phyloP scores from a whole-genome alignment of 2,797 vertebrate genomes.

The Lerista edwardsae region DNA sequence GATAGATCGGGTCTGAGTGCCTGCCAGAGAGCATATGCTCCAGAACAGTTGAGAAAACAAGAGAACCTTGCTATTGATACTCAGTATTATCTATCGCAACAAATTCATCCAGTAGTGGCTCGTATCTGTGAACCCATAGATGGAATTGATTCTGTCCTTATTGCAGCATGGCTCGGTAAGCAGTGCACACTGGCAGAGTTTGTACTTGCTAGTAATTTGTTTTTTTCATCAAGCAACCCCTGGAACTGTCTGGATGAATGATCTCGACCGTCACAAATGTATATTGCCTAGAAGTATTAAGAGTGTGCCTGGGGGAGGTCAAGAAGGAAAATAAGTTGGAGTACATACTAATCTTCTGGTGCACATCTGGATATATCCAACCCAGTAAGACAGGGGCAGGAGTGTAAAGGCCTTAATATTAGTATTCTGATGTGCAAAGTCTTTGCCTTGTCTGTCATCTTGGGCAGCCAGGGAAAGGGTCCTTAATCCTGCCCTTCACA shows the following conservation, averaged over 20 bases:
- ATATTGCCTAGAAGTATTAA: not conserved
- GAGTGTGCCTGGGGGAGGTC: not conserved
- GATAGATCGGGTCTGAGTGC: constrained; percentile 92
- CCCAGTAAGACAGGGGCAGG: not conserved
- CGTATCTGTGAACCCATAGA: constrained; percentile 97
- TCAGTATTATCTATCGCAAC: constrained; percentile 96
- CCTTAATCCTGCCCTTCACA: not conserved
- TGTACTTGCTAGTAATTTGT: not conserved
- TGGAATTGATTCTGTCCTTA: constrained; percentile 91
- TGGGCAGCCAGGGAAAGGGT: not conserved
- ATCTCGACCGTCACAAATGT: not conserved
- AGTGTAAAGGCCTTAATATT: not conserved
- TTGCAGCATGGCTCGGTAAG: constrained; percentile 95
- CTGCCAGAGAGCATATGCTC: constrained; percentile 92
- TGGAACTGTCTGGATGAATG: not conserved
- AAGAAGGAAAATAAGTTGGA: not conserved
- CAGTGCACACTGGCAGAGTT: constrained; percentile 30
- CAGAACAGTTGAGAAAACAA: constrained; percentile 95
- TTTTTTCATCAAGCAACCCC: not conserved
- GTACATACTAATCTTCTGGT: not conserved
- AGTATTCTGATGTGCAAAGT: not conserved
- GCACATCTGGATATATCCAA: not conserved
- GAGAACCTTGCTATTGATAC: constrained; percentile 87
- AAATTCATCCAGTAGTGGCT: constrained; percentile 95
- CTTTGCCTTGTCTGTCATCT: not conserved